Conservation (phyloP, 2,113 vertebrate genomes). For the Odocoileus hemionus region DNA sequence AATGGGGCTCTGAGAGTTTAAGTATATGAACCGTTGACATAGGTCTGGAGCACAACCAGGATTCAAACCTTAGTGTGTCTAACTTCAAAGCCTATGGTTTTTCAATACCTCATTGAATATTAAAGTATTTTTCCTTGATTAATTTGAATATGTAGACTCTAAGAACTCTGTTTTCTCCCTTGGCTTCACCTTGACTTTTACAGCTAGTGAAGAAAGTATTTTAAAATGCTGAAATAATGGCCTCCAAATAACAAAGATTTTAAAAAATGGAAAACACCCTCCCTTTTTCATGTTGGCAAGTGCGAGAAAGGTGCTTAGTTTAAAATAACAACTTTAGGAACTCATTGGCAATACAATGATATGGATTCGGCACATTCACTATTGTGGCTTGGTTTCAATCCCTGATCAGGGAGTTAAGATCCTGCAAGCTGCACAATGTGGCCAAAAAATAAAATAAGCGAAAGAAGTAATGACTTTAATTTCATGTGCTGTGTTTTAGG, state of each 20-base stretch:
- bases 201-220: not conserved
- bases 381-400: not conserved
- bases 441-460: not conserved
- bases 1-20: not conserved
- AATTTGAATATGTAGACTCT: not conserved
- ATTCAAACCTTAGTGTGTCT: not conserved
- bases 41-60: not conserved
- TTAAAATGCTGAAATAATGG: not conserved
- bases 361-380: not conserved
- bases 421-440: not conserved
- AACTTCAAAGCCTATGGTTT: not conserved
- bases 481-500: not conserved
- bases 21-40: not conserved
- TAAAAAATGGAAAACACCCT: not conserved
- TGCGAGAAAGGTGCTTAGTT: not conserved
- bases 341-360: not conserved
- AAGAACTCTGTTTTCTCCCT: not conserved
- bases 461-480: not conserved
- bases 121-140: not conserved
- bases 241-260: not conserved
- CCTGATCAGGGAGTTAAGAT: not conserved
- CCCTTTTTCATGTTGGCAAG: not conserved
- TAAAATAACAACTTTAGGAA: not conserved
- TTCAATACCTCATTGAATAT: not conserved
- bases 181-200: conserved; percentile 14